Evolutionary conservation across 2,888 invertebrate genomes (phyloP).

Genomic region (Rhorus exstirpatorius): DNA sequence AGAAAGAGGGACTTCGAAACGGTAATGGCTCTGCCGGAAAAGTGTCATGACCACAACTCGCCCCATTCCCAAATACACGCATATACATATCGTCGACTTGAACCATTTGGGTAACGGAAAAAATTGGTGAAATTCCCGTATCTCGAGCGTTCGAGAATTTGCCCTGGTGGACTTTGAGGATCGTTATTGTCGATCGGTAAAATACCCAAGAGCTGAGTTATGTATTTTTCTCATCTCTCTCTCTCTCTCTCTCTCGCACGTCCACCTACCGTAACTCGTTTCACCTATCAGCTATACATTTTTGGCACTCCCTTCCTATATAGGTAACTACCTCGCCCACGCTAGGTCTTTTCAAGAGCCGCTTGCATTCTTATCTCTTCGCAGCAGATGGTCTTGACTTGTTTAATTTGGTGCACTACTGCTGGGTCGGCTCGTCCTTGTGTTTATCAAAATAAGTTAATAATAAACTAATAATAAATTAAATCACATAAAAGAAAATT

Average conservation of each 20-base stretch:
- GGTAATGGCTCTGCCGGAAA: background rate
- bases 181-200: constrained; percentile 47
- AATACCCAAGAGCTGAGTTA: constrained; percentile 24
- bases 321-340: too few species aligned
- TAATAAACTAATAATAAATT: too few species aligned
- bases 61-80: background rate
- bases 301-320: too few species aligned
- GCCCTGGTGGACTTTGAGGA: constrained; percentile 20
- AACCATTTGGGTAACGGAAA: constrained; percentile 26
- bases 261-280: too few species aligned
- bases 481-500: too few species aligned
- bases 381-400: too few species aligned
- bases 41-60: background rate
- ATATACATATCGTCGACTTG: background rate
- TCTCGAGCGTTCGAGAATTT: background rate
- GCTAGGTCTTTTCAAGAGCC: too few species aligned
- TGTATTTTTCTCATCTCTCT: constrained; percentile 11
- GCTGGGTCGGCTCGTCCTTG: too few species aligned
- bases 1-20: background rate
- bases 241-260: background rate
- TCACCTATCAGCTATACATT: too few species aligned
- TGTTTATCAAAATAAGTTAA: too few species aligned
- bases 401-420: too few species aligned
- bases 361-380: too few species aligned
- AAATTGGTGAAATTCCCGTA: constrained; percentile 16